Conservation (phyloP, 2,797 vertebrate species). For the Oryzias sinensis region DNA sequence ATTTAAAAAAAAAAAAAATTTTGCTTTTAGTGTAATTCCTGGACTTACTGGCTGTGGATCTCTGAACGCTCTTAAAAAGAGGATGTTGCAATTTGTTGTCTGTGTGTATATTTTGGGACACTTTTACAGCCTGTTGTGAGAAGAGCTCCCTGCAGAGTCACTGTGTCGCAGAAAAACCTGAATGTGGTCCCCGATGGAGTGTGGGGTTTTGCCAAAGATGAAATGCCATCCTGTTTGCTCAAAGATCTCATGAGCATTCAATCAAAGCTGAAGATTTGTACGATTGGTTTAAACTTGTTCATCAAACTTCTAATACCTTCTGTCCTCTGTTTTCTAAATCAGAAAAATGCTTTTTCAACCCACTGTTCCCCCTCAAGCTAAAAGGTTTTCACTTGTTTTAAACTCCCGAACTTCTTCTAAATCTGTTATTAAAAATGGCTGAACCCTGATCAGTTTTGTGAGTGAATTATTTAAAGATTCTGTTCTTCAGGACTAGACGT, state of each 20-base stretch:
- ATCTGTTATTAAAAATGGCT: no score
- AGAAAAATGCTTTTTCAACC: no score
- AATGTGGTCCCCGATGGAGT: constrained; percentile 15
- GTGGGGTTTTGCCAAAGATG: constrained; percentile 13
- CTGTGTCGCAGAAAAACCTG: constrained; percentile 5
- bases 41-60: constrained; percentile 2
- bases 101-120: constrained; percentile 38
- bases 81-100: constrained; percentile 11
- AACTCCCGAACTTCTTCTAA: no score
- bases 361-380: no score
- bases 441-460: no score
- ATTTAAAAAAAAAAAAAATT: constrained; percentile 22
- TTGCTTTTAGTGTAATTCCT: constrained; percentile 27
- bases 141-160: constrained; percentile 5
- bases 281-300: neutral
- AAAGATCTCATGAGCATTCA: neutral
- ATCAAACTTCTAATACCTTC: neutral
- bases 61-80: neutral
- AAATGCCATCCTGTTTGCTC: constrained; percentile 14
- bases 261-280: constrained; percentile 1
- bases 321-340: no score
- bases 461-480: no score
- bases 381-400: no score
- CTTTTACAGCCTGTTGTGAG: neutral
- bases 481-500: no score